Percentiles rank a stretch among this genome's conserved stretches.
These are phyloP conservation scores for Nixonia krombeini DNA, from an alignment of 1,140 invertebrate species.

Conservation along the genomic window DNA sequence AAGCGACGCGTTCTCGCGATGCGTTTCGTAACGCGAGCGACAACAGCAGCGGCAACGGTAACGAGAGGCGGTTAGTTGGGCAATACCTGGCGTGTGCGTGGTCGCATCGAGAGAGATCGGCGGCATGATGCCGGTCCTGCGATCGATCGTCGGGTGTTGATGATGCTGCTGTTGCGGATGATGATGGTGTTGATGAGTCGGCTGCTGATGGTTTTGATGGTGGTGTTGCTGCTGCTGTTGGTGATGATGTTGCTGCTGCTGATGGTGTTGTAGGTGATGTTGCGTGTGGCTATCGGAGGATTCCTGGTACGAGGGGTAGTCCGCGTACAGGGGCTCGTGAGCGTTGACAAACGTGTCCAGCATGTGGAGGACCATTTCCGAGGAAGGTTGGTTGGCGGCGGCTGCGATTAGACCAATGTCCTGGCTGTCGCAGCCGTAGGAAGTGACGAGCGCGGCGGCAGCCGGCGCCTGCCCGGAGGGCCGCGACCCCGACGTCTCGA, in stretches of 20 bases:
- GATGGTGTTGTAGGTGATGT: slow-evolving; percentile 51
- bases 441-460: slow-evolving; percentile 50
- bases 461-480: slow-evolving; percentile 61
- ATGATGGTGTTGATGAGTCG: slow-evolving; percentile 18
- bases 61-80: too few relatives aligned
- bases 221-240: slow-evolving; percentile 35
- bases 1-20: too few relatives aligned
- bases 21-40: too few relatives aligned
- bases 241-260: slow-evolving; percentile 19
- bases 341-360: slow-evolving; percentile 66
- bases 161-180: slow-evolving; percentile 44
- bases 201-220: slow-evolving; percentile 48
- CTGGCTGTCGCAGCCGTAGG: slow-evolving; percentile 45
- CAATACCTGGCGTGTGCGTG: slow-evolving; percentile 67
- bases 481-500: slow-evolving; percentile 69
- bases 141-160: slow-evolving; percentile 31
- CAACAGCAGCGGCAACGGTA: too few relatives aligned
- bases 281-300: slow-evolving; percentile 55
- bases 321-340: slow-evolving; percentile 68
- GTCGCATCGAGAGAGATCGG: slow-evolving; percentile 65
- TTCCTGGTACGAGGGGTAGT: slow-evolving; percentile 69
- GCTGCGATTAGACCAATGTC: slow-evolving; percentile 29
- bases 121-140: slow-evolving; percentile 50
- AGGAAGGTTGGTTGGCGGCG: slow-evolving; percentile 38
- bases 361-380: slow-evolving; percentile 70